Conservation (phyloP, 2,888 invertebrate species). For the Diogma glabrata region DNA sequence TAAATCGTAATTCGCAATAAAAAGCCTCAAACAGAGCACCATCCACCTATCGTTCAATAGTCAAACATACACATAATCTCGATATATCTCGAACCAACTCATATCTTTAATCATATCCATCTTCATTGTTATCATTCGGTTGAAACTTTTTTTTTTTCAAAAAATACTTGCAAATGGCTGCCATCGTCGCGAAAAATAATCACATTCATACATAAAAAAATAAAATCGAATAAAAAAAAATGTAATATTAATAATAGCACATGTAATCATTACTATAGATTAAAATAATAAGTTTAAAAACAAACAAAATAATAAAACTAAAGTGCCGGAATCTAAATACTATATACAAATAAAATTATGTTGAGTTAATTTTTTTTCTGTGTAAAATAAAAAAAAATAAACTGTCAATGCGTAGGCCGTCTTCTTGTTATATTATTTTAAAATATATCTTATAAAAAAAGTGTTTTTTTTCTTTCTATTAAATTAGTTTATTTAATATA, state of each 20-base stretch:
- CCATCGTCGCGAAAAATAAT: constrained; percentile 7
- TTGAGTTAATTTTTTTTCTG: constrained; percentile 1
- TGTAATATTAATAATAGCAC: not conserved
- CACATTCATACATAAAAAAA: not conserved
- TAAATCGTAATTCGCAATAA: too few species aligned
- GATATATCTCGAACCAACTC: not conserved
- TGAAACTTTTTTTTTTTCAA: constrained; percentile 1
- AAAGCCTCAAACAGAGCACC: too few species aligned
- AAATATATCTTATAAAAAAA: not conserved
- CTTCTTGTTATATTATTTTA: not conserved
- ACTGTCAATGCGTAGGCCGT: constrained; percentile 8
- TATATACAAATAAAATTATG: not conserved
- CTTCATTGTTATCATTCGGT: not conserved
- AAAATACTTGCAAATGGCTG: constrained; percentile 6
- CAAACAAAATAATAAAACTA: too few species aligned
- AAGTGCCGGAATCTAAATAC: constrained; percentile 4
- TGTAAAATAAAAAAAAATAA: not conserved
- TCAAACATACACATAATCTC: too few species aligned
- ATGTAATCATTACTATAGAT: too few species aligned
- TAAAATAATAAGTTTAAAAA: too few species aligned
- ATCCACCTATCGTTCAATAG: too few species aligned
- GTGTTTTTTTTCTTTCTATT: not conserved
- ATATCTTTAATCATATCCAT: not conserved
- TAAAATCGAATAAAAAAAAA: constrained; percentile 1
- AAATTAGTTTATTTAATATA: not conserved